Percentiles rank a stretch among this genome's conserved stretches.
phyloP scores from a whole-genome alignment of 1,140 invertebrate genomes.

The Zophobas atratus region DNA sequence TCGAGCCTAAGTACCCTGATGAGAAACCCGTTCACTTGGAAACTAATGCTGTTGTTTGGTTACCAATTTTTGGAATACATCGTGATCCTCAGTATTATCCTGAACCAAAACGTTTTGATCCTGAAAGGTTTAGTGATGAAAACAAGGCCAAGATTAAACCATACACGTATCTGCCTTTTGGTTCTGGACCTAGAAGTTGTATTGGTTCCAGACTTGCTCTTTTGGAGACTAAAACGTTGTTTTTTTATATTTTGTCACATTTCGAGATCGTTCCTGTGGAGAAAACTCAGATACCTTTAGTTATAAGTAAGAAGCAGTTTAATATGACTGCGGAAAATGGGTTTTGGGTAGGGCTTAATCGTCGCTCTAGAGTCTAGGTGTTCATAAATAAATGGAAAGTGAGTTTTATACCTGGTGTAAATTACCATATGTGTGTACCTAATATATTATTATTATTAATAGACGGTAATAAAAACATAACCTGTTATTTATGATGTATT shows the following conservation, averaged over 20 bases:
- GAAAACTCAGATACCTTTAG: constrained; percentile 61
- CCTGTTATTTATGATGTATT: too few relatives aligned
- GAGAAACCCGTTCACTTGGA: constrained; percentile 55
- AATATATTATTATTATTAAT: too few relatives aligned
- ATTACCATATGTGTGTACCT: too few relatives aligned
- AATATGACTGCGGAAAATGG: too few relatives aligned
- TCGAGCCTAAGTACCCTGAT: constrained; percentile 12
- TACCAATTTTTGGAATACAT: constrained; percentile 68
- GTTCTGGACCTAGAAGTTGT: constrained; percentile 66
- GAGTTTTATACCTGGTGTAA: too few relatives aligned
- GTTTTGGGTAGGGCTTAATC: too few relatives aligned
- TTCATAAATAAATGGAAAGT: too few relatives aligned
- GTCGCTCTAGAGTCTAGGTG: not conserved
- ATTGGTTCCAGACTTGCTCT: constrained; percentile 67
- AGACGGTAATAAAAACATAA: not conserved
- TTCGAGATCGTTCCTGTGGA: constrained; percentile 70
- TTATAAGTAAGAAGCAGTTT: too few relatives aligned
- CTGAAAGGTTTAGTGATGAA: constrained; percentile 70
- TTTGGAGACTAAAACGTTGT: constrained; percentile 68
- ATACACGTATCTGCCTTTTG: constrained; percentile 73
- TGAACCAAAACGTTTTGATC: constrained; percentile 69
- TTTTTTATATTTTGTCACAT: constrained; percentile 70
- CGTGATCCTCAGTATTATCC: constrained; percentile 65
- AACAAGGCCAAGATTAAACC: constrained; percentile 67
- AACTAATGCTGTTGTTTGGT: constrained; percentile 57